phyloP scores from a whole-genome alignment of 2,888 invertebrate genomes.

The Calameuta pallipes region DNA sequence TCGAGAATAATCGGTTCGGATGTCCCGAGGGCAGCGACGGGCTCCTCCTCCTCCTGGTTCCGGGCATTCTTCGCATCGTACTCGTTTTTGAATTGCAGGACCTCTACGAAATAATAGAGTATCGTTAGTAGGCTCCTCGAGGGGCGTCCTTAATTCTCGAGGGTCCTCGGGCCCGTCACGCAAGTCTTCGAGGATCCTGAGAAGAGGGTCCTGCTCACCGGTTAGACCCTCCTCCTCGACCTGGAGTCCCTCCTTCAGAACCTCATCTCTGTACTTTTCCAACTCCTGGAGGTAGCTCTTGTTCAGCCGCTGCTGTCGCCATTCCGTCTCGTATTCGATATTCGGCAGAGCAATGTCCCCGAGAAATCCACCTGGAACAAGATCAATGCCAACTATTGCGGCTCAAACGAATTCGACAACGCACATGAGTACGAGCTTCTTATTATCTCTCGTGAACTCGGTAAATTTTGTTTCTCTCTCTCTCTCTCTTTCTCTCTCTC shows the following conservation, averaged over 20 bases:
- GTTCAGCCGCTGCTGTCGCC: conserved; percentile 71
- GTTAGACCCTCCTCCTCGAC: conserved; percentile 87
- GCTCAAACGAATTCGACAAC: neutral
- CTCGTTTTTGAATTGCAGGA: conserved; percentile 56
- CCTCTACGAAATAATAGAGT: conserved; percentile 44
- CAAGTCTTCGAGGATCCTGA: neutral
- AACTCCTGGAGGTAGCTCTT: conserved; percentile 80
- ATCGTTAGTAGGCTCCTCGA: neutral
- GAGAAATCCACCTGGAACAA: conserved; percentile 79
- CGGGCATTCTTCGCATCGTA: conserved; percentile 35
- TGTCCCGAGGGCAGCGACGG: conserved; percentile 39
- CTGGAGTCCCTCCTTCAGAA: conserved; percentile 82
- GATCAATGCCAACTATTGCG: neutral
- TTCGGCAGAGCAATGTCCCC: conserved; percentile 87
- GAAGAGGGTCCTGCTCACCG: conserved; percentile 64
- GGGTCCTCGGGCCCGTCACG: neutral
- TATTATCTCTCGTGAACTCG: neutral
- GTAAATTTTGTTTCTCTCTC: neutral
- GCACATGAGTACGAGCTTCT: neutral
- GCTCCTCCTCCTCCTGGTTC: conserved; percentile 24
- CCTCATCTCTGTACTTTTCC: conserved; percentile 85
- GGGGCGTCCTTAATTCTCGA: neutral
- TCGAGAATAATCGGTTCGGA: conserved; percentile 45
- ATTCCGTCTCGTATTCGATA: conserved; percentile 67
- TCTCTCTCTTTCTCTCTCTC: neutral